These are phyloP conservation scores for Pelusios castaneus DNA, from an alignment of 2,113 vertebrate species.

Conservation along the genomic window DNA sequence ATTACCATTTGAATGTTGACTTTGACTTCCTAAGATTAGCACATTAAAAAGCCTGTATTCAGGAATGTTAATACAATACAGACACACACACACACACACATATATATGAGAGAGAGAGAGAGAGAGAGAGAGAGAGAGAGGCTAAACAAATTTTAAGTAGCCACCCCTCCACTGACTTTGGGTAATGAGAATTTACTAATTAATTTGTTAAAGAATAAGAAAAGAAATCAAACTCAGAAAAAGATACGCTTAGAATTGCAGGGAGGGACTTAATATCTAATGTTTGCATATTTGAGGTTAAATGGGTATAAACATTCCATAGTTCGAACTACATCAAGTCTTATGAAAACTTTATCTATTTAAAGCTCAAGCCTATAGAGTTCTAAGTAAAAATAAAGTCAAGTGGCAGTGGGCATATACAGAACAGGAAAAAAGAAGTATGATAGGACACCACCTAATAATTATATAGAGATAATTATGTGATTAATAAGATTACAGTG, in stretches of 20 bases:
- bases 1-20: slow-evolving; percentile 66
- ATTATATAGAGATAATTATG: background rate
- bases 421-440: background rate
- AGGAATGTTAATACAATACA: slow-evolving; percentile 32
- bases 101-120: too few relatives aligned
- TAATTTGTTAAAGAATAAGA: slow-evolving; percentile 32
- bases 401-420: background rate
- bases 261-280: slow-evolving; percentile 9
- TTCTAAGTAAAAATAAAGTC: slow-evolving; percentile 17
- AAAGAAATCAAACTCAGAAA: slow-evolving; percentile 47
- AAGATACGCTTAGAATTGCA: background rate
- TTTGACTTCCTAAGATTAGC: slow-evolving; percentile 64
- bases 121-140: too few relatives aligned
- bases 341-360: slow-evolving; percentile 26
- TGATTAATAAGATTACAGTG: background rate
- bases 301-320: slow-evolving; percentile 38
- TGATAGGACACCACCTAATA: background rate
- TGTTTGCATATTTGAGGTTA: slow-evolving; percentile 51
- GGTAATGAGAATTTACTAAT: slow-evolving; percentile 43
- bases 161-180: slow-evolving; percentile 23
- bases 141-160: background rate
- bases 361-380: slow-evolving; percentile 13
- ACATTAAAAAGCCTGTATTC: slow-evolving; percentile 44
- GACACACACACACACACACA: background rate
- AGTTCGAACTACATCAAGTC: slow-evolving; percentile 8